A percentile compares a stretch with the other conserved stretches of the same genome.
These are phyloP conservation scores for Lerema accius DNA, from an alignment of 1,140 invertebrate genomes.

Conservation along the genomic window DNA sequence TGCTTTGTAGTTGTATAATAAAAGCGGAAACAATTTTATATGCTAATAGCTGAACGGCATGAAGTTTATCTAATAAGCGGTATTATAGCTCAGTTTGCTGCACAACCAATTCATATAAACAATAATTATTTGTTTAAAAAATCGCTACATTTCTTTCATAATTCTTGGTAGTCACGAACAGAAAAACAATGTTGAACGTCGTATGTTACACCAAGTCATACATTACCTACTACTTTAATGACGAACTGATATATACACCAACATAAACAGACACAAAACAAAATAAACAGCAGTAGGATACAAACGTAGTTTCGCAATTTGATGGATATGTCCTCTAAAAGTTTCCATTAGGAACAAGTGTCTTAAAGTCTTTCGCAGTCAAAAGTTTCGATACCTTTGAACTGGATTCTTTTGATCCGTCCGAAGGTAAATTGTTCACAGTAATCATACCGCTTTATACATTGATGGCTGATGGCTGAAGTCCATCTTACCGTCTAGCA, in stretches of 20 bases:
- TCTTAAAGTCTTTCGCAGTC: background rate
- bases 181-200: too few relatives aligned
- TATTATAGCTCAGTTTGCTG: background rate
- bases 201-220: too few relatives aligned
- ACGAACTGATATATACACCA: too few relatives aligned
- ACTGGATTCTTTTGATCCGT: conserved; percentile 13
- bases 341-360: background rate
- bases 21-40: conserved; percentile 3
- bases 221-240: too few relatives aligned
- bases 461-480: too few relatives aligned
- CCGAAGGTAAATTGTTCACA: conserved; percentile 26
- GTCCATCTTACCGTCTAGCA: background rate
- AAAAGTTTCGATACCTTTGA: conserved; percentile 5
- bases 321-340: background rate
- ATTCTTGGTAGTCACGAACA: too few relatives aligned
- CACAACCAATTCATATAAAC: too few relatives aligned
- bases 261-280: background rate
- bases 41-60: conserved; percentile 8
- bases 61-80: background rate
- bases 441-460: conserved; percentile 6
- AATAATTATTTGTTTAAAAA: too few relatives aligned
- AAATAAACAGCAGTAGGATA: background rate
- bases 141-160: too few relatives aligned
- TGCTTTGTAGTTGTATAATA: background rate
- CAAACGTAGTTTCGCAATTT: background rate